Evolutionary conservation across 2,113 vertebrate species (phyloP).

Genomic region (Myiozetetes cayanensis): DNA sequence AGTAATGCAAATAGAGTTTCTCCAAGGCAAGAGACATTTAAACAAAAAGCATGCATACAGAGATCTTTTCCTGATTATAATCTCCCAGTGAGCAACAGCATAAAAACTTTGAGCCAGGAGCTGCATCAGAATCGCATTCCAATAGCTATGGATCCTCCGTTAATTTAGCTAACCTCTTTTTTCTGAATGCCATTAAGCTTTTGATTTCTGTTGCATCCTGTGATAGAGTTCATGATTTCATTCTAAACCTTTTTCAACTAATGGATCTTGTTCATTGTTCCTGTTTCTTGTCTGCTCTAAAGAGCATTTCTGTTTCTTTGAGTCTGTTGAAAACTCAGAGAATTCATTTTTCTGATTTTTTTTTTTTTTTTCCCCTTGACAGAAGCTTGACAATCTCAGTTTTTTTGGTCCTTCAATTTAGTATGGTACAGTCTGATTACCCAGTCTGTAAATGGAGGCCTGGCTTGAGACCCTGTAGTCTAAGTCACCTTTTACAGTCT

Average conservation of each 20-base stretch:
- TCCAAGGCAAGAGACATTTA: not conserved
- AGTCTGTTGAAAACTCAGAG: not conserved
- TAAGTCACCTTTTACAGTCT: not conserved
- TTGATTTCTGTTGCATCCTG: not conserved
- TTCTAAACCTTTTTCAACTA: not conserved
- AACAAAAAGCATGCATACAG: not conserved
- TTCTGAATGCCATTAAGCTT: not conserved
- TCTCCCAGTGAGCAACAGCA: not conserved
- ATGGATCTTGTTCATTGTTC: not conserved
- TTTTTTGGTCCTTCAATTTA: not conserved
- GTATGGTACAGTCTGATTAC: not conserved
- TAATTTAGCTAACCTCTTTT: not conserved
- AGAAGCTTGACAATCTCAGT: not conserved
- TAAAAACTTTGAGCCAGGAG: not conserved
- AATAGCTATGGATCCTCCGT: not conserved
- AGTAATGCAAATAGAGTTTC: not conserved
- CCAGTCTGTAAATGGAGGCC: fast-evolving
- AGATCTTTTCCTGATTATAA: not conserved
- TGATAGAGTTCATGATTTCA: not conserved
- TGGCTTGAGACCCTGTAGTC: not conserved
- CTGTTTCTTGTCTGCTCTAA: not conserved
- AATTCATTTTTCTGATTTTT: not conserved
- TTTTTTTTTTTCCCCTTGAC: not conserved
- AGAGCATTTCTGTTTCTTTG: not conserved
- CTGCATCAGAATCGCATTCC: not conserved